Evolutionary conservation across 37 sponge, comb jelly and placozoan species (phyloP).

Genomic region (Ephydatia muelleri): DNA sequence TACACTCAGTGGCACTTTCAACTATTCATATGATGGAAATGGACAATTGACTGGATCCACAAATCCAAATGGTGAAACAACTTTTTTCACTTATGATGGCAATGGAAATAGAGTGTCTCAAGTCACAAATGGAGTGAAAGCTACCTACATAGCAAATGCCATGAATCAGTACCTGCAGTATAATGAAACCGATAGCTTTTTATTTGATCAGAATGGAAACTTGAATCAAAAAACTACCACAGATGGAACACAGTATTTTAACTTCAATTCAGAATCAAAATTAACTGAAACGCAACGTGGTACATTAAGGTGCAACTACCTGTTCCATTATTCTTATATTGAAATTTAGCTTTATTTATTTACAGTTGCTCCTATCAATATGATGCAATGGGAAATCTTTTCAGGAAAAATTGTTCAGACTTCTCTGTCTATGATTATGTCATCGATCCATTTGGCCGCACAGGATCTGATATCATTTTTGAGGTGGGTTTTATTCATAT

Average conservation of each 20-base stretch:
- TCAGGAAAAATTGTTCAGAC: conserved; percentile 28
- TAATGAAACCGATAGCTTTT: not conserved
- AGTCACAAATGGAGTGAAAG: not conserved
- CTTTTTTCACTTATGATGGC: conserved; percentile 15
- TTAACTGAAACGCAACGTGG: conserved; percentile 13
- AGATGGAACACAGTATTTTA: not conserved
- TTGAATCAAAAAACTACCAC: not conserved
- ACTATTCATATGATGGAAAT: conserved; percentile 22
- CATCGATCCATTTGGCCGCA: conserved; percentile 33
- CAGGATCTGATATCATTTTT: conserved; percentile 38
- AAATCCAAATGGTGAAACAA: conserved; percentile 7
- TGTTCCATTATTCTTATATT: not conserved
- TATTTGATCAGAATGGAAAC: conserved; percentile 31
- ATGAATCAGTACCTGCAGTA: conserved; percentile 19
- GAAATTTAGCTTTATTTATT: not conserved
- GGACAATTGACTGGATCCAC: conserved; percentile 20
- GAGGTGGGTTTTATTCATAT: conserved; percentile 13
- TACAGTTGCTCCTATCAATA: conserved; percentile 32
- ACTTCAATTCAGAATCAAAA: conserved; percentile 32
- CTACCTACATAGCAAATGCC: conserved; percentile 10
- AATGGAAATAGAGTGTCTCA: conserved; percentile 13
- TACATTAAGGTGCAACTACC: not conserved
- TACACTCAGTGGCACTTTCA: not conserved
- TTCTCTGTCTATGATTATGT: conserved; percentile 7
- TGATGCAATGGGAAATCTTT: conserved; percentile 40